Percentiles rank a stretch among this genome's conserved stretches.
phyloP scores from a whole-genome alignment of 2,113 vertebrate genomes.

The Cromileptes altivelis region DNA sequence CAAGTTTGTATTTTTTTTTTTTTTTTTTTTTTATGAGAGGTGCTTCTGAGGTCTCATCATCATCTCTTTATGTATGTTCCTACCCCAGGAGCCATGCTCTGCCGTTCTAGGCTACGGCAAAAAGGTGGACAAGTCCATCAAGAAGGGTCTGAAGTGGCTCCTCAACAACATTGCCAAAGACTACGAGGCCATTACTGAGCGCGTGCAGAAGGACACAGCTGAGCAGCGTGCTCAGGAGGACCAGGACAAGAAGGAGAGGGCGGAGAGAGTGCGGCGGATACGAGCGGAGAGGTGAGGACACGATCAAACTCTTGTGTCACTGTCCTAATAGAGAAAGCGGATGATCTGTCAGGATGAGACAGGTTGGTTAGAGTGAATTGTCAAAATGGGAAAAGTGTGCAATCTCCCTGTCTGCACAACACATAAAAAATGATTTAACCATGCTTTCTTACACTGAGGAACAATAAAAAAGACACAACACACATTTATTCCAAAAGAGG shows the following conservation, averaged over 20 bases:
- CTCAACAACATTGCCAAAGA: conserved; percentile 94
- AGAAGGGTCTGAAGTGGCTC: conserved; percentile 94
- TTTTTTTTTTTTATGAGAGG: not conserved
- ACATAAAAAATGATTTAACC: not conserved
- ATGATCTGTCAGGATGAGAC: not conserved
- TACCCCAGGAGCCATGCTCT: conserved; percentile 92
- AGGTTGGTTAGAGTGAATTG: not conserved
- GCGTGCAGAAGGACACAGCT: conserved; percentile 92
- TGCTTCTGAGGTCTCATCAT: not conserved
- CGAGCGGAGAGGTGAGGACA: conserved; percentile 90
- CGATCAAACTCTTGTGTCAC: not conserved
- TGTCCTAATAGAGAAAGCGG: not conserved
- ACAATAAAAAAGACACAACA: not conserved
- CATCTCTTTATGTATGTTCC: not conserved
- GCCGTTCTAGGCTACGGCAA: conserved; percentile 92
- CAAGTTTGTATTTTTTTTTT: not conserved
- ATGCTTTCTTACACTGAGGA: not conserved
- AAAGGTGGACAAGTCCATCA: conserved; percentile 96
- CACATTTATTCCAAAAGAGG: too few relatives aligned
- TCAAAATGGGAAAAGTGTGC: not conserved
- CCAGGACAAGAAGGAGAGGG: conserved; percentile 91
- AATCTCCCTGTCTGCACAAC: not conserved
- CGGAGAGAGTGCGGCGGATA: conserved; percentile 89
- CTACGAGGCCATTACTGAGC: conserved; percentile 92
- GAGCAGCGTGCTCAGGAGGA: conserved; percentile 93